A percentile compares a stretch with the other conserved stretches of the same genome.
phyloP scores from a whole-genome alignment of 2,888 invertebrate species.

The Hydrotaea diabolus region DNA sequence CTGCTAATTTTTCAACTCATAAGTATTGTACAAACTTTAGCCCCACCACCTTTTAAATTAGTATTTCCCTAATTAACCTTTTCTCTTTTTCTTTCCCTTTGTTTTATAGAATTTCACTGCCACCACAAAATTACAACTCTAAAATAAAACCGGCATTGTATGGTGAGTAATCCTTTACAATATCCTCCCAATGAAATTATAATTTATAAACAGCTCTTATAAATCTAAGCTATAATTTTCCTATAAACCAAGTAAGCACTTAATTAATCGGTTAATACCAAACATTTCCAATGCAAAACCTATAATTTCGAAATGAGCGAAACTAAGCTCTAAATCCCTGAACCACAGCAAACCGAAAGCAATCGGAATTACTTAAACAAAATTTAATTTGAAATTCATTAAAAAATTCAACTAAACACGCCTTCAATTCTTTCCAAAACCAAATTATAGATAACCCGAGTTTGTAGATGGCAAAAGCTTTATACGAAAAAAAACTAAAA shows the following conservation, averaged over 20 bases:
- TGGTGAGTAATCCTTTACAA: conserved; percentile 54
- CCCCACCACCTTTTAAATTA: no score
- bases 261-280: neutral
- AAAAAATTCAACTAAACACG: conserved; percentile 8
- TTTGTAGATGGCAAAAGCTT: neutral
- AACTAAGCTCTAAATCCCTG: neutral
- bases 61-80: neutral
- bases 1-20: no score
- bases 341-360: conserved; percentile 15
- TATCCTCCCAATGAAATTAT: no score
- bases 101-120: conserved; percentile 48
- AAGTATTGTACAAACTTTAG: no score
- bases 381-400: conserved; percentile 33
- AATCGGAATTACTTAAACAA: neutral
- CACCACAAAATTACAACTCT: neutral
- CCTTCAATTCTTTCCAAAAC: conserved; percentile 10
- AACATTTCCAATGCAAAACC: neutral
- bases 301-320: conserved; percentile 32
- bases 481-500: no score
- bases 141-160: conserved; percentile 29
- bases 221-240: conserved; percentile 56
- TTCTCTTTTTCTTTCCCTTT: neutral
- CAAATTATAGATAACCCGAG: neutral
- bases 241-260: neutral
- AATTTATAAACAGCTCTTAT: no score